Percentiles rank a stretch among this genome's conserved stretches.
phyloP scores from a whole-genome alignment of 2,888 invertebrate species.

The Isoperla grammatica region DNA sequence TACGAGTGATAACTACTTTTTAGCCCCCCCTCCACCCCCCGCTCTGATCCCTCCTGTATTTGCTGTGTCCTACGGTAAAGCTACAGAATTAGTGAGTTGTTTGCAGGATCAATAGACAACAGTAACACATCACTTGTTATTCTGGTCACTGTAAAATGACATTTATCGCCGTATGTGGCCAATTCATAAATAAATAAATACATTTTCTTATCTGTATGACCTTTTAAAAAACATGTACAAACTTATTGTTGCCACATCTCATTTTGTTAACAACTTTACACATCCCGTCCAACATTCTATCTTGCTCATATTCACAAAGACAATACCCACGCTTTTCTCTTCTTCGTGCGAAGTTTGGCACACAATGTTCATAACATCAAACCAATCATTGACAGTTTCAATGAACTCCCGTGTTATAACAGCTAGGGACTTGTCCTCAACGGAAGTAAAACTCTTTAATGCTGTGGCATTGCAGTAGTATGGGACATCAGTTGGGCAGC shows the following conservation, averaged over 20 bases:
- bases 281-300: conserved; percentile 30
- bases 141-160: too few species aligned
- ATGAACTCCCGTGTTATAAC: conserved; percentile 34
- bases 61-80: too few species aligned
- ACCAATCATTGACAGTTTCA: conserved; percentile 35
- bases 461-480: too few species aligned
- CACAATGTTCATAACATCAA: conserved; percentile 34
- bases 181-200: too few species aligned
- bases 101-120: too few species aligned
- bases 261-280: conserved; percentile 25
- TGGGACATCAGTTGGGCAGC: too few species aligned
- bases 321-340: conserved; percentile 31
- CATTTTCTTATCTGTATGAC: conserved; percentile 32
- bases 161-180: too few species aligned
- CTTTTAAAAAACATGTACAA: conserved; percentile 31
- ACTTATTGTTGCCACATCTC: conserved; percentile 30
- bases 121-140: too few species aligned
- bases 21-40: too few species aligned
- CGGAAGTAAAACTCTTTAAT: conserved; percentile 31
- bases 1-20: too few species aligned
- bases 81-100: too few species aligned
- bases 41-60: too few species aligned
- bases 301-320: conserved; percentile 26
- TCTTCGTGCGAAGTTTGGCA: conserved; percentile 5
- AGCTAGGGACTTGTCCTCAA: conserved; percentile 19